phyloP scores from a whole-genome alignment of 2,888 invertebrate genomes.

The Salticus scenicus region DNA sequence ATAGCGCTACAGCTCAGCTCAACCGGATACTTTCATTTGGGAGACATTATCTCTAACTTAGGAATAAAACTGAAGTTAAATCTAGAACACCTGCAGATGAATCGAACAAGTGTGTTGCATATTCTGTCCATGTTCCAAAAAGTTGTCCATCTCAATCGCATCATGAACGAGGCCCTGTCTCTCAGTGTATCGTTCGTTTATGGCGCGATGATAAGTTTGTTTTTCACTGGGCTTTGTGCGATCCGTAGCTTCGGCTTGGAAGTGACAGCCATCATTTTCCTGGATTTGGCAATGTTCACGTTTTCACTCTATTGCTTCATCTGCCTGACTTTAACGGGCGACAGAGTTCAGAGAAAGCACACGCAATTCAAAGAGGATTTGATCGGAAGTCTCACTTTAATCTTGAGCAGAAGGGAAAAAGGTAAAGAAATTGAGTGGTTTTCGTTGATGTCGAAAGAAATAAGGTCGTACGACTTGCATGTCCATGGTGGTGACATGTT shows the following conservation, averaged over 20 bases:
- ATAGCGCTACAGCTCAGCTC: conserved; percentile 6
- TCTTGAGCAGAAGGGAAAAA: neutral
- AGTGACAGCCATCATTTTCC: neutral
- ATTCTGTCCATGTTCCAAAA: conserved; percentile 18
- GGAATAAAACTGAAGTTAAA: neutral
- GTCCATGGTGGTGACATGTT: conserved; percentile 49
- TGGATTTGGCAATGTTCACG: conserved; percentile 2
- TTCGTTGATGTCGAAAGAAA: neutral
- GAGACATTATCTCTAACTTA: neutral
- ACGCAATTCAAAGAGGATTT: conserved; percentile 19
- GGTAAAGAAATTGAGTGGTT: neutral
- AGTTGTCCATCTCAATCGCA: neutral
- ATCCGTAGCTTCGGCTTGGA: neutral
- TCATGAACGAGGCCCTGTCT: conserved; percentile 22
- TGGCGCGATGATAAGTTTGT: conserved; percentile 10
- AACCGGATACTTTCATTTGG: conserved; percentile 1
- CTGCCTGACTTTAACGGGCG: conserved; percentile 22
- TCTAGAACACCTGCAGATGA: neutral
- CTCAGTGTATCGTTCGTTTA: conserved; percentile 26
- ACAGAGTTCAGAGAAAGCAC: conserved; percentile 2
- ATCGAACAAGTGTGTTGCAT: neutral
- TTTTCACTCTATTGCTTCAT: conserved; percentile 11
- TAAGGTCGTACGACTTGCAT: conserved; percentile 14
- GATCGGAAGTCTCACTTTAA: neutral
- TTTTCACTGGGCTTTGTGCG: conserved; percentile 25